phyloP scores from a whole-genome alignment of 64 coral and sea anemone species.

The Montipora cactus region DNA sequence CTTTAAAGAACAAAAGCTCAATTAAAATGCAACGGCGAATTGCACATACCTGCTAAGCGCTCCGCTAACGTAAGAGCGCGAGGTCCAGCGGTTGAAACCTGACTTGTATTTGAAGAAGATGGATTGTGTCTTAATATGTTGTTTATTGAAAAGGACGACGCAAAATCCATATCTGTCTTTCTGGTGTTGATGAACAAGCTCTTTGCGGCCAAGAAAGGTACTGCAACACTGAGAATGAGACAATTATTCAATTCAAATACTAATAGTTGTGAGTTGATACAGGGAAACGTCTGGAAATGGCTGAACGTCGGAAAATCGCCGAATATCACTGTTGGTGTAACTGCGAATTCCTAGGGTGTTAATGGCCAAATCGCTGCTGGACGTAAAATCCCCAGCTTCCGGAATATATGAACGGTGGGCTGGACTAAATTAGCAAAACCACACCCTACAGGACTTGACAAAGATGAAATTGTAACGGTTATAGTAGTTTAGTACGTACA shows the following conservation, averaged over 20 bases:
- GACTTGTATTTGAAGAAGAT: constrained; percentile 31
- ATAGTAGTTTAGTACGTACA: too few relatives aligned
- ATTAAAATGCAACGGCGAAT: background rate
- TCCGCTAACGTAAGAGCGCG: constrained; percentile 20
- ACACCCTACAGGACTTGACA: too few relatives aligned
- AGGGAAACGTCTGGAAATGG: background rate
- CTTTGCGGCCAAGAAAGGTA: background rate
- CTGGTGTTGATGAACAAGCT: background rate
- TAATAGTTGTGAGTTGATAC: background rate
- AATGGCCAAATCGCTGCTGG: background rate
- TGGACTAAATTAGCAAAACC: background rate
- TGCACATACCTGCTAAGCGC: constrained; percentile 43
- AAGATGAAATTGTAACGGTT: too few relatives aligned
- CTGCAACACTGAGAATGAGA: background rate
- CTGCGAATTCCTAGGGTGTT: constrained; percentile 11
- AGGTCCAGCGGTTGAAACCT: background rate
- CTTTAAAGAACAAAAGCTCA: background rate
- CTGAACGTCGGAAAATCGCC: background rate
- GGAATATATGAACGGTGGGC: background rate
- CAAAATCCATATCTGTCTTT: background rate
- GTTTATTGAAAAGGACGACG: constrained; percentile 50
- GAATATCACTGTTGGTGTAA: background rate
- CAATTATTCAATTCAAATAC: background rate
- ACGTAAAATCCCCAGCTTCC: constrained; percentile 15
- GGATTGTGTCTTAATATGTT: constrained; percentile 41